These are phyloP conservation scores for Coecobrya sp. DNA, from an alignment of 2,888 invertebrate genomes.

Conservation along the genomic window DNA sequence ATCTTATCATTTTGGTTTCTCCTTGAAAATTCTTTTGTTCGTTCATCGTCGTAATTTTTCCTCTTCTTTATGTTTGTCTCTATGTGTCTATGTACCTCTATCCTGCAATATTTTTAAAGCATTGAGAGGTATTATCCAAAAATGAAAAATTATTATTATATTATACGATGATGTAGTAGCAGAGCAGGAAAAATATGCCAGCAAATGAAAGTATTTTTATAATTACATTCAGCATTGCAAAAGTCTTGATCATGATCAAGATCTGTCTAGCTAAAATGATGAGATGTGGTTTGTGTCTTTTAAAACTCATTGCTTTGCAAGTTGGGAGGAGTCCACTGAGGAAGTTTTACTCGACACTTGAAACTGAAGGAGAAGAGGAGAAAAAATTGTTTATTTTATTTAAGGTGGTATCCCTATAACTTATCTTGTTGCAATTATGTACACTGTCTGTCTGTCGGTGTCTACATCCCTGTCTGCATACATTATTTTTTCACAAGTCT, in stretches of 20 bases:
- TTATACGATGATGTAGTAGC: background rate
- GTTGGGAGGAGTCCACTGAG: background rate
- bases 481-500: background rate
- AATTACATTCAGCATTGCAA: too few species aligned
- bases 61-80: background rate
- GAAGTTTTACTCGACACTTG: conserved; percentile 39
- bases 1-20: conserved; percentile 60
- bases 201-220: too few species aligned
- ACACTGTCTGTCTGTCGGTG: conserved; percentile 38
- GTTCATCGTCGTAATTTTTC: conserved; percentile 50
- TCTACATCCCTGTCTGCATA: conserved; percentile 5
- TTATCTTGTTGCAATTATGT: conserved; percentile 35
- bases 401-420: conserved; percentile 14
- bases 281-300: background rate
- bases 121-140: background rate
- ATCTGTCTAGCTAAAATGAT: background rate
- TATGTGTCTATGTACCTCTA: background rate
- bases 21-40: conserved; percentile 63
- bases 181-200: background rate
- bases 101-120: background rate
- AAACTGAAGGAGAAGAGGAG: conserved; percentile 6
- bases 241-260: too few species aligned
- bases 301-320: background rate
- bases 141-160: background rate
- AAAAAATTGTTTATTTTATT: conserved; percentile 41